These are phyloP conservation scores for Apodemus sylvaticus DNA, from an alignment of 2,113 vertebrate genomes.

Conservation along the genomic window DNA sequence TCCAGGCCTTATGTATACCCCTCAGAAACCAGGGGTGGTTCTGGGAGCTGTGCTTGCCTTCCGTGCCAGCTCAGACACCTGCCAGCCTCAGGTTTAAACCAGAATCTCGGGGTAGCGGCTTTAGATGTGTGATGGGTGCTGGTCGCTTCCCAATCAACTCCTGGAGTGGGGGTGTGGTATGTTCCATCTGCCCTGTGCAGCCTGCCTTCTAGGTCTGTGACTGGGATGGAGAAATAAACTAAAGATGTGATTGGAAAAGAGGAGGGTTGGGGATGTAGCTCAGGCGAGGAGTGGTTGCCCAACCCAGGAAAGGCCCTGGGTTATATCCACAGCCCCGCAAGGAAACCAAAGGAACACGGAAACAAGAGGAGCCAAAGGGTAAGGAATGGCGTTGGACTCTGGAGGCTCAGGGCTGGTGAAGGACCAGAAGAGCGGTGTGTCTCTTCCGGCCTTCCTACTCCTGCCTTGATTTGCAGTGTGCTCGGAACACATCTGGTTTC, in stretches of 20 bases:
- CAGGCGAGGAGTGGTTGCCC: background rate
- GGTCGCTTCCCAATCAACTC: too few species aligned
- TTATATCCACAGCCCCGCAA: too few species aligned
- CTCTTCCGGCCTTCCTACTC: too few species aligned
- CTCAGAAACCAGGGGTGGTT: background rate
- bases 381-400: background rate
- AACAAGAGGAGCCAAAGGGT: too few species aligned
- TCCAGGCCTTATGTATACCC: background rate
- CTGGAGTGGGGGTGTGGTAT: background rate
- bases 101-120: background rate
- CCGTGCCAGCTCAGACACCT: background rate
- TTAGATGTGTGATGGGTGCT: rapidly evolving
- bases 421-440: background rate
- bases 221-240: background rate
- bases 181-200: rapidly evolving
- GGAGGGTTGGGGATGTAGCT: background rate
- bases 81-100: background rate
- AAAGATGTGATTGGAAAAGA: too few species aligned
- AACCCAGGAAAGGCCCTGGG: background rate
- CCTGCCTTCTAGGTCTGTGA: background rate
- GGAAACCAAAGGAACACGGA: background rate
- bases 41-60: background rate
- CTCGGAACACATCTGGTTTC: background rate
- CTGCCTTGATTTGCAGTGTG: background rate
- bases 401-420: background rate